phyloP scores from a whole-genome alignment of 2,113 vertebrate genomes.

The Grus americana region DNA sequence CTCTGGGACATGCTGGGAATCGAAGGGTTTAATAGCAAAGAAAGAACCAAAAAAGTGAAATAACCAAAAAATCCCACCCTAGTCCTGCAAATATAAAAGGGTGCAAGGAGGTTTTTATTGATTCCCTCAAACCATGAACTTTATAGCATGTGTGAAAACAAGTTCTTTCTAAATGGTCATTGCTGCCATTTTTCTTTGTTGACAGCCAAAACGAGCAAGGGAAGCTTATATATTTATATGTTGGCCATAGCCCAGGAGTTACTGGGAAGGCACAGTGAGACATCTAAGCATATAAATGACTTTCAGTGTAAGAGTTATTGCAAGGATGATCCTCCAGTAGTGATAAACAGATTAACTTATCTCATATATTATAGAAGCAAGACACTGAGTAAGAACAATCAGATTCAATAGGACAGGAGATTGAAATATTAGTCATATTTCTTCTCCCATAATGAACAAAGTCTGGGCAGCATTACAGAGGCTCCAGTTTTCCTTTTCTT shows the following conservation, averaged over 20 bases:
- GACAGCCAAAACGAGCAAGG: background rate
- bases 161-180: background rate
- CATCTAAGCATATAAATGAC: background rate
- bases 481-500: background rate
- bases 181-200: background rate
- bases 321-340: background rate
- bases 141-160: background rate
- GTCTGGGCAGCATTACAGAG: background rate
- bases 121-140: background rate
- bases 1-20: background rate
- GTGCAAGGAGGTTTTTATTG: background rate
- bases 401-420: background rate
- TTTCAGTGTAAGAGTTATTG: background rate
- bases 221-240: background rate
- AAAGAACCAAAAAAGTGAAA: background rate
- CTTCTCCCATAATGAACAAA: background rate
- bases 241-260: background rate
- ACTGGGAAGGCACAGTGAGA: background rate
- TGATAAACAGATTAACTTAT: slow-evolving; percentile 36
- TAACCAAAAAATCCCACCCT: background rate
- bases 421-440: background rate
- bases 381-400: slow-evolving; percentile 1
- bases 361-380: background rate
- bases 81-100: background rate
- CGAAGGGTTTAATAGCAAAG: background rate